Base-by-base conservation (phyloP, 1,140 invertebrate genomes). In the Panagrolaimus sp. region DNA sequence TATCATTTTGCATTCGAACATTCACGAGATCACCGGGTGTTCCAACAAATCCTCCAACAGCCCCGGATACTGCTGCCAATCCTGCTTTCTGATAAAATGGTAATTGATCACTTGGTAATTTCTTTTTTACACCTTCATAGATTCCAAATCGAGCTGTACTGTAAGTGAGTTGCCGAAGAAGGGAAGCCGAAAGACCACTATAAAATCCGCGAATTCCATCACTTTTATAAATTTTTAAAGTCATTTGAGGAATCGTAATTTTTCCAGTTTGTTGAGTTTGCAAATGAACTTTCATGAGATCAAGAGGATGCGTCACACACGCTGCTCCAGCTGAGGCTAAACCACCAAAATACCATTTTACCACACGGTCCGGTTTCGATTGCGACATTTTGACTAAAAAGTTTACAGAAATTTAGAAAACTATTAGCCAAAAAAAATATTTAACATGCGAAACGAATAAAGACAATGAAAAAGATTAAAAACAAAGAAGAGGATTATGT, bases 1-100 rank as follows among this genome's bases (percentile, higher is more conserved):
- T 89, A 86, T 99, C 96, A 87, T 99, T 99, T 84, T 99, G 96
- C 96, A 99, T 98, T 74, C 87, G 87, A 10, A 99, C 96, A 86
- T 99, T 99, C 58, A 98, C 89, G 85, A 98, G 88, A 87, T 99
- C 96, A 38, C 91, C 93, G 9, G 96, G 96, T 47, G 93, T 94
- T 1, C 93, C 91, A 48, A 96, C 88, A 80, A 96, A 88, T 48
- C 94, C 94, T 48, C 94, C 96, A 69, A 88, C 88, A 48, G 91
- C 90, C 9, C 96, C 95, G 10, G 75, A 69, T 21, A 90, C 71
- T n/a, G n/a, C 92, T 58, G 96, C 96, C 28, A 97, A 81, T 5
- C 87, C 80, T 38, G 93, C 89, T 83, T 90, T 89, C 74, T 89
- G 86, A 70, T 86, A 84, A 83, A 94, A 92, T 17, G 88, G 85